Base-by-base conservation (phyloP, 1,140 invertebrate species). In the Campoletis sonorensis region DNA sequence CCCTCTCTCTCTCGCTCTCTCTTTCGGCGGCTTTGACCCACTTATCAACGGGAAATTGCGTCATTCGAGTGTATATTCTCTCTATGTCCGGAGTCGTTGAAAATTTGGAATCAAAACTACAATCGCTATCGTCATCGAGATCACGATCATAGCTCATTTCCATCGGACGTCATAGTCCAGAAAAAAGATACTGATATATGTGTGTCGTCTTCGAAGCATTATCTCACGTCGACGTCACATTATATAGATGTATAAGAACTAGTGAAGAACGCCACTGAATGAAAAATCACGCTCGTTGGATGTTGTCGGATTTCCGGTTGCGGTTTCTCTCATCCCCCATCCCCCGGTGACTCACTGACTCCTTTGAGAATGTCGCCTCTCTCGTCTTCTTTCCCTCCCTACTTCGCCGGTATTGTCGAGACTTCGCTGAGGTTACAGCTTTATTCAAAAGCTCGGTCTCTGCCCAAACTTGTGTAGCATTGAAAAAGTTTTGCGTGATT, bases 241-340 rank as follows among this genome's bases (percentile, higher is more conserved):
- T 30, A 49, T 49, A 49, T 49, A 21, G 37, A 72, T 49, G 37
- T 49, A 72, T 8, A 16, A 26, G 33, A 10, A 21, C 3, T 13
- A 49, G 13, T 15, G 1, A 40, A 54, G 49, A 75, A 75, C 4
- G 49, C 45, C 26, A 54, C 26, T 27, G 49, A 75, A 75, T 51
- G 72, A 75, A 75, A 75, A 75, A 75, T 75, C 72, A 75, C 72
- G 72, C 21, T 75, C 72, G 72, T 75, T 75, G 72, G 26, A 54
- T 75, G 26, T 26, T 18, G 49, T 49, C 40, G 72, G 72, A 75
- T 75, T 75, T 75, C 72, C 72, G 72, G 21, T 21, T 75, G 72
- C 72, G 72, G 45, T 54, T 30, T 27, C 72, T 30, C 67, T 70
- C 67, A 70, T 33, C 67, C 30, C 5, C 51, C 16, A 54, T 54